These are phyloP conservation scores for Aphodius granarius DNA, from an alignment of 2,888 invertebrate genomes.

Conservation along the genomic window DNA sequence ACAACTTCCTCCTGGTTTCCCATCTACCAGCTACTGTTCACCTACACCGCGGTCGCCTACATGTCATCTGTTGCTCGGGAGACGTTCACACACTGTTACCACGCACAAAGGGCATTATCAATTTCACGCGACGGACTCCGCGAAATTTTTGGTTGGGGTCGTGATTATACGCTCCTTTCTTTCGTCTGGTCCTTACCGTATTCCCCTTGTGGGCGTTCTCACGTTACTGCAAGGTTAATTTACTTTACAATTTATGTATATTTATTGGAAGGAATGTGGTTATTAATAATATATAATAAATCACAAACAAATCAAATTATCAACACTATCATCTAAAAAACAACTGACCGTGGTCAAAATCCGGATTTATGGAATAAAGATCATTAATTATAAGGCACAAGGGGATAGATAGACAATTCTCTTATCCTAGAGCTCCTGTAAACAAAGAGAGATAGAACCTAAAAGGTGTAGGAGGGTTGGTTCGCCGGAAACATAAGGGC, in stretches of 20 bases:
- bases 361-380: no score
- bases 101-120: constrained; percentile 1
- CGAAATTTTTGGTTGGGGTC: background rate
- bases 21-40: background rate
- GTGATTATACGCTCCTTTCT: background rate
- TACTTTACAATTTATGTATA: no score
- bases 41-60: background rate
- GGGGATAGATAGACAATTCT: background rate
- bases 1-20: constrained; percentile 23
- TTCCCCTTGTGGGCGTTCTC: no score
- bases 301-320: background rate
- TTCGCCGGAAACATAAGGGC: constrained; percentile 47
- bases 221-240: no score
- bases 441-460: background rate
- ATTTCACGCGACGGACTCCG: background rate
- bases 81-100: constrained; percentile 1
- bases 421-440: background rate
- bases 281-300: background rate
- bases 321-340: background rate
- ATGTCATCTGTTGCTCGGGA: constrained; percentile 4
- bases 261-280: no score
- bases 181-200: no score
- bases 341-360: background rate
- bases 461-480: background rate
- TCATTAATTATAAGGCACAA: background rate